Percentiles rank a stretch among this genome's conserved stretches.
phyloP scores from a whole-genome alignment of 2,113 vertebrate species.

The Pterocles gutturalis region DNA sequence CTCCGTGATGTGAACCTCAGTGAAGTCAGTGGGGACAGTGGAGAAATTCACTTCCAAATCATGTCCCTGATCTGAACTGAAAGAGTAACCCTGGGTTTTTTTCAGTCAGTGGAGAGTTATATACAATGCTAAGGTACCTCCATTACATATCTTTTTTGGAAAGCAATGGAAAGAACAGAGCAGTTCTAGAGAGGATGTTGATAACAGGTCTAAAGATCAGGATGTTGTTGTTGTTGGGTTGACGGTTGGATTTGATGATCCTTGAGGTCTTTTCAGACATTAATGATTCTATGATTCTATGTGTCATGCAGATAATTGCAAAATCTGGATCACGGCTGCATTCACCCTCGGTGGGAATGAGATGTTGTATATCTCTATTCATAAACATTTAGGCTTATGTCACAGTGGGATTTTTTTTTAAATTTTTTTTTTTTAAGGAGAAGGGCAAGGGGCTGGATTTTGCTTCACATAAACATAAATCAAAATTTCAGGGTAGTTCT shows the following conservation, averaged over 20 bases:
- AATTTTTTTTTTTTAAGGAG: neutral
- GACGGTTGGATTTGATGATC: too few species aligned
- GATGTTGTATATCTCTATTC: neutral
- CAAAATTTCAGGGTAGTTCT: neutral
- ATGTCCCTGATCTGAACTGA: neutral
- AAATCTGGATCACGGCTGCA: neutral
- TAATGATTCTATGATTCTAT: too few species aligned
- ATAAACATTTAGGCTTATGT: neutral
- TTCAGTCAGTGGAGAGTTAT: neutral
- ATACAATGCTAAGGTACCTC: neutral
- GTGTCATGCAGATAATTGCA: neutral
- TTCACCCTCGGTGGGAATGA: neutral
- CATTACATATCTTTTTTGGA: neutral
- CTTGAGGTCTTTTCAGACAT: too few species aligned
- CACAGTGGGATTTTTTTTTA: neutral
- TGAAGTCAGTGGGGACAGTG: neutral
- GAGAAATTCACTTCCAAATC: neutral
- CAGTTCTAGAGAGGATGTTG: neutral
- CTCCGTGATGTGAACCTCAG: fast-evolving
- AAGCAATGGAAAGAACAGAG: neutral
- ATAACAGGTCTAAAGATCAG: neutral
- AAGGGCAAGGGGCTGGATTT: neutral
- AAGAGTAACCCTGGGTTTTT: neutral
- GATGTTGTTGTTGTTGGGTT: too few species aligned
- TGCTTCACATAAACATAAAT: neutral